Evolutionary conservation across 2,797 vertebrate species (phyloP).

Genomic region (Brachymystax lenok): DNA sequence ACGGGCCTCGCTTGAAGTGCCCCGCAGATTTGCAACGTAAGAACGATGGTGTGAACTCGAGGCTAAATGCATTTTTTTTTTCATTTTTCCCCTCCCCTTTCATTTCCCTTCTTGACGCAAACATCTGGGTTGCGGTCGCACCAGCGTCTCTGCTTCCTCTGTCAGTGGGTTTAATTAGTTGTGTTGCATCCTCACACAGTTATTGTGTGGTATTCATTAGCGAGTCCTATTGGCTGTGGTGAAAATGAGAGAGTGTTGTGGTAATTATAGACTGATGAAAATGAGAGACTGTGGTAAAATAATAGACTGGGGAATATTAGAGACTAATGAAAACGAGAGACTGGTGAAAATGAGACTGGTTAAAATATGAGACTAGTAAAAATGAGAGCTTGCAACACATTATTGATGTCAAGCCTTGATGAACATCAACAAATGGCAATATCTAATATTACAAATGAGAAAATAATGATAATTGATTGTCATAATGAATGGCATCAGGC

Average conservation of each 20-base stretch:
- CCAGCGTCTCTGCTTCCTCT: slow-evolving; percentile 38
- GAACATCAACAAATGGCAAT: too few species aligned
- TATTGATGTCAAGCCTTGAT: too few species aligned
- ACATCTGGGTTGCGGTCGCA: slow-evolving; percentile 41
- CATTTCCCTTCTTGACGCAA: slow-evolving; percentile 2
- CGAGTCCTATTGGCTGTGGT: slow-evolving; percentile 15
- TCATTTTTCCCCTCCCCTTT: background rate
- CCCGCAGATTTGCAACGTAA: slow-evolving; percentile 51
- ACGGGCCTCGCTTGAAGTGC: slow-evolving; percentile 47
- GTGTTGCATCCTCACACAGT: slow-evolving; percentile 32
- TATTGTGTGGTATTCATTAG: slow-evolving; percentile 29
- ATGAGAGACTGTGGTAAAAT: too few species aligned
- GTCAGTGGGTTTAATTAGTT: slow-evolving; percentile 52
- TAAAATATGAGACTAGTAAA: too few species aligned
- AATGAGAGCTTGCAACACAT: too few species aligned
- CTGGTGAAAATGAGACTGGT: too few species aligned
- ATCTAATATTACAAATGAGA: too few species aligned
- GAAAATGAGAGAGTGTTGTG: too few species aligned
- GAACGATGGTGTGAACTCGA: slow-evolving; percentile 30
- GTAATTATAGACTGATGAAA: too few species aligned
- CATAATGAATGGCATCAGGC: background rate
- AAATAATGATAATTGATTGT: background rate
- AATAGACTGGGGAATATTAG: too few species aligned
- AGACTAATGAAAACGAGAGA: too few species aligned
- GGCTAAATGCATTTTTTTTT: slow-evolving; percentile 40